Percentiles rank a stretch among this genome's conserved stretches.
Conservation (phyloP, 2,888 invertebrate species). For the Synanthedon formicaeformis region DNA sequence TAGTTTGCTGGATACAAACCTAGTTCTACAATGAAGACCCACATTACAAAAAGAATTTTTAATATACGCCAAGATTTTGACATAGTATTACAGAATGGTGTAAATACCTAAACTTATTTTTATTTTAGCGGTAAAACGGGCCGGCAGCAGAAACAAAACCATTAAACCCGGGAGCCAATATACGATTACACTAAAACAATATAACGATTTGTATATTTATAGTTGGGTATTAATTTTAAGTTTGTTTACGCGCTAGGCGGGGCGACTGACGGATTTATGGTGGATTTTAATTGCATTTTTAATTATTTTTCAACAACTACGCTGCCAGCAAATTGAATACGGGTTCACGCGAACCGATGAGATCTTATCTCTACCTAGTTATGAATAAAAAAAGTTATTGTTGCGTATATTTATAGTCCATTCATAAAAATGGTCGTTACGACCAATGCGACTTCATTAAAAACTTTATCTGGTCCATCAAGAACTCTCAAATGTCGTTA, state of each 20-base stretch:
- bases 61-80: no score
- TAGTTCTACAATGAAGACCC: no score
- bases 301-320: slow-evolving; percentile 61
- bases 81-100: no score
- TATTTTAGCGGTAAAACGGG: no score
- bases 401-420: slow-evolving; percentile 1
- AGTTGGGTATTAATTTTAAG: slow-evolving; percentile 33
- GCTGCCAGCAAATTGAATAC: slow-evolving; percentile 59
- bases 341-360: slow-evolving; percentile 26
- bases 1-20: no score
- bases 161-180: slow-evolving; percentile 23
- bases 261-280: slow-evolving; percentile 58
- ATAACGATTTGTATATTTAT: slow-evolving; percentile 37
- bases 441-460: slow-evolving; percentile 2
- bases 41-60: no score
- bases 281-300: slow-evolving; percentile 62
- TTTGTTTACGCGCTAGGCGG: slow-evolving; percentile 53
- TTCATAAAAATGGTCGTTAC: no score
- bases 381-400: slow-evolving; percentile 6
- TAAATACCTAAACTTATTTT: no score
- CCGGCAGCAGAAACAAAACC: slow-evolving; percentile 4
- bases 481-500: not conserved
- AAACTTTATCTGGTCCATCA: slow-evolving; percentile 1
- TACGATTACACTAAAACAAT: slow-evolving; percentile 29
- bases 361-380: slow-evolving; percentile 43